Evolutionary conservation across 2,113 vertebrate genomes (phyloP), one percentile per base, ranked within the genome.

Genomic region (Rhinogobius similis): DNA sequence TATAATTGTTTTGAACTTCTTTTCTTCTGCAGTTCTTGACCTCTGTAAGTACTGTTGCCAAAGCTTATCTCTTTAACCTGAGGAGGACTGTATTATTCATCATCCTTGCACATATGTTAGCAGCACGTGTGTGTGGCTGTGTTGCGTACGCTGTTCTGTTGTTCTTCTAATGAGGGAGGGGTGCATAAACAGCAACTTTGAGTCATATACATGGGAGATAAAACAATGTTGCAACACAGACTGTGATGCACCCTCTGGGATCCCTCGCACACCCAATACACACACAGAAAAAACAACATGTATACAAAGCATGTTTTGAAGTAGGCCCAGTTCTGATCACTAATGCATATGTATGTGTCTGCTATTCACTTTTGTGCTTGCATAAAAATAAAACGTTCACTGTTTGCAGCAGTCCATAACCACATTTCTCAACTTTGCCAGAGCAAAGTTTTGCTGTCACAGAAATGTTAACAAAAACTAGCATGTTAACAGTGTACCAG

Each of bases 161-260:
- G 88, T 89, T 90, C 89, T 71, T 89, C 92, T 95, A 97, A 94
- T 93, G 92, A 93, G 80, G 84, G 82, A 83, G 81, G 77, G 65
- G 69, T 82, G 72, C 78, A 86, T 68, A 84, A 87, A 87, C 66
- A 73, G 64, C 32, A 81, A 64, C 64, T 88, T 91, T 90, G 88
- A 91, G 86, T 88, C 84, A 76, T 78, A 86, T 79, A 86, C 83
- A 89, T 81, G 78, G 83, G 65, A 84, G 83, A 91, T 90, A 82
- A 90, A 90, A 88, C 80, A 67, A 77, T 76, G 76, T 20, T 84
- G 81, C 77, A 73, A 70, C 75, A 64, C 21, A 80, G 80, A 85
- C 82, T 82, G 73, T 78, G 85, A 86, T 83, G 73, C 58, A 72
- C 70, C 81, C 84, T 82, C 77, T 74, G 90, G 92, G 91, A 93